These are phyloP conservation scores for Mormyrops attenuatus DNA, from an alignment of 2,797 vertebrate genomes.

Conservation along the genomic window DNA sequence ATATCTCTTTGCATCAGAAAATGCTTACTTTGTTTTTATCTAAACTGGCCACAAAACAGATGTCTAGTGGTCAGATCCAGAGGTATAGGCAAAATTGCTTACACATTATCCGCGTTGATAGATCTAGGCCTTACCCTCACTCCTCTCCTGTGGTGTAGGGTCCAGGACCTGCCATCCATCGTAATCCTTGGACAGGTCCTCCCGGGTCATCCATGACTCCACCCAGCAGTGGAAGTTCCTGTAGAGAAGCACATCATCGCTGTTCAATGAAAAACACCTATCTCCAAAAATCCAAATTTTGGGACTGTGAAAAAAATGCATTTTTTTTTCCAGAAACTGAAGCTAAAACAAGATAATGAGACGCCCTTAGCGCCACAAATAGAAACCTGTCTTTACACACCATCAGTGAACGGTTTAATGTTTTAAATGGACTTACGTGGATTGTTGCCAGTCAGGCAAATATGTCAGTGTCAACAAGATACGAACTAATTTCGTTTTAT, in stretches of 20 bases:
- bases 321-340: background rate
- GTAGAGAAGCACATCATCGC: background rate
- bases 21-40: background rate
- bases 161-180: slow-evolving; percentile 91
- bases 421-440: background rate
- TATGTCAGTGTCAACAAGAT: background rate
- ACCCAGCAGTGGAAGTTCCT: slow-evolving; percentile 98
- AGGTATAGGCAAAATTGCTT: background rate
- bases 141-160: slow-evolving; percentile 87
- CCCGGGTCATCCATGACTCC: slow-evolving; percentile 83
- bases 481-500: background rate
- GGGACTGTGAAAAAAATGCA: background rate
- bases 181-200: slow-evolving; percentile 70
- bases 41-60: background rate
- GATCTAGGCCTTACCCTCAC: slow-evolving; percentile 66
- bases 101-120: background rate
- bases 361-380: background rate
- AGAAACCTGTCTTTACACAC: background rate
- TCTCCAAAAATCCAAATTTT: background rate
- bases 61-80: background rate
- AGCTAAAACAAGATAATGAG: background rate
- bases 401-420: background rate
- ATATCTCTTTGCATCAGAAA: background rate
- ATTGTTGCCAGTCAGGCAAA: background rate
- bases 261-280: background rate